Conservation (phyloP, 2,888 invertebrate species). For the Trachelus troglodyta region DNA sequence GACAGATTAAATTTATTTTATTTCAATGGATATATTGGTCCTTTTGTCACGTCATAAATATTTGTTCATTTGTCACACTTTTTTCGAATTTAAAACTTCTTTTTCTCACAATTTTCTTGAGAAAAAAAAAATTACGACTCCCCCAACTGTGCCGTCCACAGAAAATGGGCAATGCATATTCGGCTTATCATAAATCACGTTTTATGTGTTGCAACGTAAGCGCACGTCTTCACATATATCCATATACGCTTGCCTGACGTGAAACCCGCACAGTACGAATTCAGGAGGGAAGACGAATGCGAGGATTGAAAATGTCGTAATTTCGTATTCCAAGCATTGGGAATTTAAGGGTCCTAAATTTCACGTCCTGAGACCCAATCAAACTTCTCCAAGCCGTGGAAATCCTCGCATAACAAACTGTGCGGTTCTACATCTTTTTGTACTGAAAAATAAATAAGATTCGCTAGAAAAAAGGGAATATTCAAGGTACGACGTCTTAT, state of each 20-base stretch:
- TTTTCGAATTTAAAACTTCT: background rate
- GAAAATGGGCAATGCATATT: conserved; percentile 3
- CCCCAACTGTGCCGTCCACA: background rate
- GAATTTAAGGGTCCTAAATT: background rate
- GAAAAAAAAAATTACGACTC: background rate
- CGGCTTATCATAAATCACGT: conserved; percentile 2
- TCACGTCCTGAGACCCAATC: conserved; percentile 36
- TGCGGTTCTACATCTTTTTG: background rate
- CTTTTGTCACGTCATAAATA: no score
- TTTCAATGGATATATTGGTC: no score
- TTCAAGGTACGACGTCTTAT: background rate
- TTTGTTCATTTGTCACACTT: no score
- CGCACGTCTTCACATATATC: background rate
- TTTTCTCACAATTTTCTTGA: background rate
- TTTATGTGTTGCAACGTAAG: background rate
- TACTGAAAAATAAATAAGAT: background rate
- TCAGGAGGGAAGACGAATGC: background rate
- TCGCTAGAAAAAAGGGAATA: background rate
- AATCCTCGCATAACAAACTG: conserved; percentile 28
- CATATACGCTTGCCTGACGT: background rate
- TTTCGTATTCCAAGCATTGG: background rate
- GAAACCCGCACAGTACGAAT: background rate
- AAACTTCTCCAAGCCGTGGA: conserved; percentile 41
- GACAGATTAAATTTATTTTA: no score
- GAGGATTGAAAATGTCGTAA: conserved; percentile 1